Base-by-base conservation (phyloP, 2,888 invertebrate species). In the Anodontia alba region DNA sequence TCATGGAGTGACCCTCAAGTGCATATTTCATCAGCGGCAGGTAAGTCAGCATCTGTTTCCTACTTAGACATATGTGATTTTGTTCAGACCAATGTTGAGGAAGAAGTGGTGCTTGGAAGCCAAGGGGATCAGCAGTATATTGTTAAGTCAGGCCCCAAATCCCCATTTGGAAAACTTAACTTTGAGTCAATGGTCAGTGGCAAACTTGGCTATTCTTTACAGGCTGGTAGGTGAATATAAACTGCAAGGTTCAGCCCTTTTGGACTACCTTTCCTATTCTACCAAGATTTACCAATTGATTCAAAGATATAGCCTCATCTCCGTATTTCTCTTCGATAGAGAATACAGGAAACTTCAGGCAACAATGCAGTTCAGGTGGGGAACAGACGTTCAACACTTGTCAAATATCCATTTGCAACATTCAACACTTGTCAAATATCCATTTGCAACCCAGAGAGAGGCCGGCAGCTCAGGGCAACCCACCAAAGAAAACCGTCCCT, bases 1-100 rank as follows among this genome's bases (percentile, higher is more conserved):
- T 66, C 66, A 66, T 66, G 66, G 66, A 66, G 23, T 36, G 66
- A 66, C 66, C 66, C 66, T 15, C 66, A 66, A 26, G 29, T 66
- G 26, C 66, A 66, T 20, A 8, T 66, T 7, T 66, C 54, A 5
- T 33, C 66, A 5, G 31, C 66, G 26, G 66, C 66, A 7, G 66
- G 66, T 66, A 66, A 66, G 66, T 66, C 66, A 33, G 66, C 33
- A 10, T 51, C 51, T 12, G 29, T 5, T 31, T 15, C 7, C 7
- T 66, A 66, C 15, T n/a, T n/a, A n/a, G 66, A 66, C 31, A 66
- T 66, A 23, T 66, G 66, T 20, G 66, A 51, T 23, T 51, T 51
- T 23, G 51, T 51, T 12, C 51, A 51, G 20, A n/a, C 8, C 17
- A 51, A 7, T 23, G 23, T 51, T 20, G 51, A 51, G 20, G 51